phyloP scores from a whole-genome alignment of 2,797 vertebrate species.

The Helarctos malayanus region DNA sequence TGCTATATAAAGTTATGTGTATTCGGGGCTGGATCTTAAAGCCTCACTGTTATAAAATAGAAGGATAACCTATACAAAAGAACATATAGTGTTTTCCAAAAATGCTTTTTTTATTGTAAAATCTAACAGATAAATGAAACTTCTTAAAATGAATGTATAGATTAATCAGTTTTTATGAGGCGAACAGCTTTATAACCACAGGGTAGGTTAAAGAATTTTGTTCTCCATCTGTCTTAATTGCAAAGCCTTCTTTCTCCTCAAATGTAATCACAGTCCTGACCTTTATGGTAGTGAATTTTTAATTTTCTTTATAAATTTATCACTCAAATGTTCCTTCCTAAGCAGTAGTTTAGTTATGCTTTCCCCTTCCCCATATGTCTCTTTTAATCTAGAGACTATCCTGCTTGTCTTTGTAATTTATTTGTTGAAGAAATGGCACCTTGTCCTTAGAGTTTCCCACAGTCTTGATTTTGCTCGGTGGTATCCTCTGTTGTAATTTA shows the following conservation, averaged over 20 bases:
- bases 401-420: background rate
- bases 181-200: background rate
- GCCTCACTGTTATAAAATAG: background rate
- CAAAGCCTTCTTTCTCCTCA: background rate
- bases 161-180: background rate
- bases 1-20: background rate
- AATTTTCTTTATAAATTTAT: conserved; percentile 33
- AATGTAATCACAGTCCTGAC: background rate
- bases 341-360: conserved; percentile 20
- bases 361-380: background rate
- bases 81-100: background rate
- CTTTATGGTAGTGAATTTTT: background rate
- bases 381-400: background rate
- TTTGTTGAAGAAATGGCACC: background rate
- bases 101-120: conserved; percentile 9
- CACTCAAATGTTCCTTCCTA: background rate
- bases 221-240: background rate
- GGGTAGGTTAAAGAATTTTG: background rate
- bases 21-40: background rate
- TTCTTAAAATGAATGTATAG: background rate
- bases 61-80: background rate
- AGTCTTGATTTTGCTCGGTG: conserved; percentile 35
- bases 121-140: background rate
- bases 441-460: background rate
- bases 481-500: background rate